phyloP scores from a whole-genome alignment of 2,888 invertebrate species.

The Nomada lathburiana region DNA sequence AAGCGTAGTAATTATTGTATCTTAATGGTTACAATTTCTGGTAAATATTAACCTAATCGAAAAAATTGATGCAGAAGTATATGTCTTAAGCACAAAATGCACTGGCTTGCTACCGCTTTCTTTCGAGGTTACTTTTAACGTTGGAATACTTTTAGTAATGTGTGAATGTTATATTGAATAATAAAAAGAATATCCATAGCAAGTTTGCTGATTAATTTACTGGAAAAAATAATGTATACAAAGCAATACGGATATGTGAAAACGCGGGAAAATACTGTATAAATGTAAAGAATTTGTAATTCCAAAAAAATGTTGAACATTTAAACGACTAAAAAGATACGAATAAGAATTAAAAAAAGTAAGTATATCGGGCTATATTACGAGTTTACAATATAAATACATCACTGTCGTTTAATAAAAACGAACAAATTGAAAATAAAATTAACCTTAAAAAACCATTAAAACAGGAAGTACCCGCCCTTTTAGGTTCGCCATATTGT shows the following conservation, averaged over 20 bases:
- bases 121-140: not conserved
- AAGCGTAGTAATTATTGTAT: not conserved
- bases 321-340: not conserved
- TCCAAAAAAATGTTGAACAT: not conserved
- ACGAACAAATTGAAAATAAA: not conserved
- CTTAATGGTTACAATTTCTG: not conserved
- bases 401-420: not conserved
- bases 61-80: too few species aligned
- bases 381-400: not conserved
- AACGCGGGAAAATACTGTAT: constrained; percentile 21
- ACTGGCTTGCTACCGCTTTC: not conserved
- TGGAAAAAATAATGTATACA: not conserved
- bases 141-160: not conserved
- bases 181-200: not conserved
- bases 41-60: not conserved
- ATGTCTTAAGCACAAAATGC: too few species aligned
- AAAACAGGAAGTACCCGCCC: constrained; percentile 77
- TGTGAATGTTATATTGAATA: not conserved
- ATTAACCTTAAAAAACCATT: constrained; percentile 54
- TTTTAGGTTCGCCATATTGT: constrained; percentile 74
- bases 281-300: not conserved
- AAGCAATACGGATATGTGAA: not conserved
- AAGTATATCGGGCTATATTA: not conserved
- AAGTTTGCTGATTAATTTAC: not conserved
- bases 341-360: not conserved